Evolutionary conservation across 2,888 invertebrate genomes (phyloP), one percentile per base, ranked within the genome.

Genomic region (Drosophila formosana): DNA sequence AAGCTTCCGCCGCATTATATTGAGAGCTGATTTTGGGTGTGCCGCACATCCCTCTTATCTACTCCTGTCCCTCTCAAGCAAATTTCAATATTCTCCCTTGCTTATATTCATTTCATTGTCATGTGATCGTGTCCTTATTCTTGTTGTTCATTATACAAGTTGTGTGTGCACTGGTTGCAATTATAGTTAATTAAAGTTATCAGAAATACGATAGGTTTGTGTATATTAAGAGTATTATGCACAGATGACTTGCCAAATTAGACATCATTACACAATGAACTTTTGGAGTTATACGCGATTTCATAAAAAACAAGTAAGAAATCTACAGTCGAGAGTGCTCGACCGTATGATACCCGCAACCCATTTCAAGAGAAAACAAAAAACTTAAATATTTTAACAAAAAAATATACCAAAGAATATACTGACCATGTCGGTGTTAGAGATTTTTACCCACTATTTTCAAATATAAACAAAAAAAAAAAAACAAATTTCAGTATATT

Each of bases 1-100:
- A 86, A 87, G 85, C 89, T 82, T 85, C 88, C 80, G 80, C 74
- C 75, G 85, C 85, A 85, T 85, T 85, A 85, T 89, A 85, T 85
- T 85, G 88, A 88, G 89, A 85, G 88, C 81, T 83, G 83, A 83
- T 83, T 83, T 83, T 73, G 75, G 86, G 84, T 62, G 65, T 84
- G 75, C 68, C 26, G 62, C 18, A 45, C 39, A 58, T 30, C 52
- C 37, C 55, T 47, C 11, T 11, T 8, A 3, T 11, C 45, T 61
- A 9, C 47, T 25, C 25, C 18, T 6, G 8, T 5, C 18, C 9
- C 41, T n/a, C 34, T 30, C 37, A 8, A 25, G 25, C 61, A 7
- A 28, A 18, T 25, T 52, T 32, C 18, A 52, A 32, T 23, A 28
- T 11, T 46, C 39, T 30, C 46, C 47, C 50, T 39, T 11, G 58